A percentile compares a stretch with the other conserved stretches of the same genome.
phyloP scores from a whole-genome alignment of 2,113 vertebrate species.

The Lonchura striata region DNA sequence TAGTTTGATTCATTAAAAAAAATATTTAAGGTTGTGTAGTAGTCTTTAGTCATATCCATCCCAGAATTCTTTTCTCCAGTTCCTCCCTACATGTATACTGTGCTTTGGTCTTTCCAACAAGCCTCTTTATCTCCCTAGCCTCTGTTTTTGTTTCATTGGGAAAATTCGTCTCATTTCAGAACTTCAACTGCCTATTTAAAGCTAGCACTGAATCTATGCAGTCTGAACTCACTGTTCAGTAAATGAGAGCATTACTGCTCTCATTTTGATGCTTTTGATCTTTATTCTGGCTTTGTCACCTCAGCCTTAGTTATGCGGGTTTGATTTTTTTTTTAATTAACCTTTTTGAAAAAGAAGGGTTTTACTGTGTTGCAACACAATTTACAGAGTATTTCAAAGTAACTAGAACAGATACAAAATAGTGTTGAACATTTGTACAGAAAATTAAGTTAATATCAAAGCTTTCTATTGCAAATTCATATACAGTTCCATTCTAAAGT shows the following conservation, averaged over 20 bases:
- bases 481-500: neutral
- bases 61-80: neutral
- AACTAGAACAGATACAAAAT: neutral
- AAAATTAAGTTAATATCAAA: neutral
- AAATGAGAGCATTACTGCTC: neutral
- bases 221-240: neutral
- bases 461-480: neutral
- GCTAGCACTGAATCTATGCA: neutral
- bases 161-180: neutral
- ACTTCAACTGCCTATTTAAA: neutral
- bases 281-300: neutral
- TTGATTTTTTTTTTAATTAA: neutral
- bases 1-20: neutral
- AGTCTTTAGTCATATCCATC: neutral
- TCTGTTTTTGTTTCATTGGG: neutral
- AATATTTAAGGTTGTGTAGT: neutral
- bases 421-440: neutral
- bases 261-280: neutral
- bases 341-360: neutral
- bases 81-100: neutral
- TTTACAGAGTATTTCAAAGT: neutral
- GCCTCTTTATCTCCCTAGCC: neutral
- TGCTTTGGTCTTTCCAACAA: neutral
- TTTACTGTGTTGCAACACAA: neutral
- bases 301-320: neutral